A percentile compares a stretch with the other conserved stretches of the same genome.
phyloP scores from a whole-genome alignment of 2,797 vertebrate species.

The Halcyon smyrnensis region DNA sequence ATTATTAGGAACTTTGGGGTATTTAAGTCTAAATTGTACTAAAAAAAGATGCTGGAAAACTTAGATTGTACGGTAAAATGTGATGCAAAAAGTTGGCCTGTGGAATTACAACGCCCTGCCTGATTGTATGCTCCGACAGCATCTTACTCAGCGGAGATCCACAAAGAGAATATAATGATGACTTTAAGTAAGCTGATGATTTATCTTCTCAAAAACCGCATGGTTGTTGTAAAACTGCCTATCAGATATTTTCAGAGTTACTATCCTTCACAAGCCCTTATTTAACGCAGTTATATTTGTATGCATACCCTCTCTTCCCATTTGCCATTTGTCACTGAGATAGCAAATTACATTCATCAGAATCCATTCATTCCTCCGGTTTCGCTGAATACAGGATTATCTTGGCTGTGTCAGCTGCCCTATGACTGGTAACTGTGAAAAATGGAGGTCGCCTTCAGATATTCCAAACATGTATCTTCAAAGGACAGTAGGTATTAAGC shows the following conservation, averaged over 20 bases:
- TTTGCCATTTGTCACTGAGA: constrained; percentile 76
- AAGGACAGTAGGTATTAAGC: constrained; percentile 72
- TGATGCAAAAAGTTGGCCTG: background rate
- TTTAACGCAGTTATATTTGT: constrained; percentile 74
- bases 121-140: constrained; percentile 10
- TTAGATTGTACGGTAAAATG: background rate
- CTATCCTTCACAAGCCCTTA: constrained; percentile 67
- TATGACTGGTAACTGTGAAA: constrained; percentile 75
- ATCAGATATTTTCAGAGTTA: constrained; percentile 58
- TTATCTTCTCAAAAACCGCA: constrained; percentile 41
- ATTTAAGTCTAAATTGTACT: background rate
- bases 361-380: constrained; percentile 71
- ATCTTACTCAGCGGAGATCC: constrained; percentile 3
- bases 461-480: constrained; percentile 75
- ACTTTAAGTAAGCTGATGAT: constrained; percentile 60
- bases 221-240: constrained; percentile 53
- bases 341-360: constrained; percentile 79
- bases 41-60: background rate
- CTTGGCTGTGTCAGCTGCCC: constrained; percentile 78
- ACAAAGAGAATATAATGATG: constrained; percentile 63
- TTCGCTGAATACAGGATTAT: constrained; percentile 79
- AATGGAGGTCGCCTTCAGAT: constrained; percentile 75
- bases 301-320: constrained; percentile 68
- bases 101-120: background rate
- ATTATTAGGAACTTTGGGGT: background rate